Evolutionary conservation across 2,888 invertebrate genomes (phyloP), one percentile per base, ranked within the genome.

Genomic region (Disparrhopalites patrizii): DNA sequence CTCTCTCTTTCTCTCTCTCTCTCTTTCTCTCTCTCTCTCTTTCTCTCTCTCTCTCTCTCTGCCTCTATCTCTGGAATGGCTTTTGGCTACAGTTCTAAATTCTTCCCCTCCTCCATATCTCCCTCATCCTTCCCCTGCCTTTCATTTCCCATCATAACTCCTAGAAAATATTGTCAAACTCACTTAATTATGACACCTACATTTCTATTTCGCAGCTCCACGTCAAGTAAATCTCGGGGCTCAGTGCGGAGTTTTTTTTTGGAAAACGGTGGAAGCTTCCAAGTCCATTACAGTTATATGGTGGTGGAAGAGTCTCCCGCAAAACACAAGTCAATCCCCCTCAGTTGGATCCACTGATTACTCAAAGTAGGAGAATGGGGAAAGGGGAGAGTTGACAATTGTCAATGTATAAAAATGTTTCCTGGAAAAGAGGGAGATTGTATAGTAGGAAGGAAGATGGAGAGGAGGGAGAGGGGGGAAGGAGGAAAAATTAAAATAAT

Each of bases 181-280:
- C 23, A 20, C 47, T 47, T 47, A 47, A 47, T 47, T 47, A 47
- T 47, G 47, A 47, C 47, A 47, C 47, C 47, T 25, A n/a, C 25
- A 47, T 23, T 47, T 7, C 47, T 3, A 47, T 47, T 47, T 47
- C 25, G 47, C 47, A 47, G 47, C 25, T 47, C 20, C 4, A 47
- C 25, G 47, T 47, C 47, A 47, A 8, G 25, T 47, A 47, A 47
- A 47, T 47, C 25, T 8, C 13, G 13, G 2, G 25, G 3, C 23
- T 25, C 23, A 25, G 47, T 47, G 47, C 25, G 10, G 23, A 47
- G 20, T 47, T 47, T 8, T 3, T 23, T 25, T 20, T 8, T 10
- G n/a, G n/a, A n/a, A n/a, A n/a, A n/a, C n/a, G n/a, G n/a, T n/a
- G n/a, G n/a, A n/a, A n/a, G n/a, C n/a, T n/a, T n/a, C n/a, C n/a